Base-by-base conservation (phyloP, 2,797 vertebrate genomes). In the Sitta carolinensis region DNA sequence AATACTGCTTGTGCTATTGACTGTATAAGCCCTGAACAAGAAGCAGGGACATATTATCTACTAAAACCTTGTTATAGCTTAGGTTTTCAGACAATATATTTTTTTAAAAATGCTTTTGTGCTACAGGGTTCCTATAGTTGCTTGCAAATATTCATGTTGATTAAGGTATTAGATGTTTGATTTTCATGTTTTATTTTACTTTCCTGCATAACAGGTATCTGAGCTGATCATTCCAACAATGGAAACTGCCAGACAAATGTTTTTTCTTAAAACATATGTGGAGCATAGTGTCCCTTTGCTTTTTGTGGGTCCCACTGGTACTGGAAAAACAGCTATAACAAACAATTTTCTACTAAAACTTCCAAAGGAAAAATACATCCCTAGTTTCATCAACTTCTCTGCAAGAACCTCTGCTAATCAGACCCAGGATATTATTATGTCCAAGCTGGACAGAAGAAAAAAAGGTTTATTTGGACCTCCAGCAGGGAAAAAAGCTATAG, bases 341-440 rank as follows among this genome's bases (percentile, higher is more conserved):
- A 98, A 98, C 93, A 98, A 96, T 96, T 99, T 99, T 92, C 97
- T 99, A 64, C 97, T 99, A 61, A 97, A 90, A 32, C 98, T 99
- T 64, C 98, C 99, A 55, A 99, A 99, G 95, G 97, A 98, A 62
- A 94, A 77, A 16, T 99, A 98, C 79, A 96, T 97, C 17, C 98
- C 99, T 10, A 99, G 98, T 97, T 98, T 98, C 91, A 98, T 99
- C 87, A 99, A 98, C 92, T 99, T 99, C 97, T 99, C 99, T 55
- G 99, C 99, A 79, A 98, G 99, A 94, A 99, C 99, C 12, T 98
- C 99, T 64, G 98, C 99, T 80, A 98, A 97, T 94, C 99, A 99
- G 92, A 99, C 98, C 8, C 99, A 99, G 93, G 99, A 99, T 81
- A 99, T 99, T 91, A 98, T 99, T 94, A 99, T 99, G 98, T 98